Base-by-base conservation (phyloP, 2,888 invertebrate genomes). In the Clitarchus hookeri region DNA sequence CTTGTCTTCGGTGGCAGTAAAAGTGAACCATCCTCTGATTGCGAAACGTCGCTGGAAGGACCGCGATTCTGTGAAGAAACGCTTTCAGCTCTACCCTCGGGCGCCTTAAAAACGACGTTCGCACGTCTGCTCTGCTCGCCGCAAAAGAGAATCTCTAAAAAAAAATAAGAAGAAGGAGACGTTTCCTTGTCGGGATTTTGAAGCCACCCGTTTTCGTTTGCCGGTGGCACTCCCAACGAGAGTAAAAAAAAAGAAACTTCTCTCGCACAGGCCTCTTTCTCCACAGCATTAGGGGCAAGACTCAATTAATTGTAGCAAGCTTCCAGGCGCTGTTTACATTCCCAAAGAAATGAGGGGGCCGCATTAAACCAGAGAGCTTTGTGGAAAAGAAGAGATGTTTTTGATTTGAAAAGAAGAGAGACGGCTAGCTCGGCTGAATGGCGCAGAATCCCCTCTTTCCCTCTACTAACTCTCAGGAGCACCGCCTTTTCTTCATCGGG, bases 281-380 rank as follows among this genome's bases (percentile, higher is more conserved):
- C 16, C 65, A 9, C 65, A 1, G 65, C 16, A 23, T 65, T 23
- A 16, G 23, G 12, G 65, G 65, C n/a, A 65, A 65, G 65, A n/a
- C 65, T 65, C 65, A n/a, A 65, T 65, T 65, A 65, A 65, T 65
- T 65, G 65, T n/a, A 65, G n/a, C 65, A n/a, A 48, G 19, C 65
- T 65, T 23, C 8, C 65, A n/a, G n/a, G 16, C 65, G 65, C 65
- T 65, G 65, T 65, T 65, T 65, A 65, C 65, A 65, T n/a, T 65
- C 65, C 65, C 8, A 2, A 23, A 23, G 65, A 65, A 65, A 65
- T n/a, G 23, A 65, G 65, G 65, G 65, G 65, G 65, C 19, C 13
- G 19, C n/a, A n/a, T 65, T 65, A 65, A 65, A n/a, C 65, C 23
- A 2, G n/a, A 23, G 65, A n/a, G 23, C n/a, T 65, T 65, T 65